These are phyloP conservation scores for Alouatta palliata DNA, from an alignment of 2,113 vertebrate species.

Conservation along the genomic window DNA sequence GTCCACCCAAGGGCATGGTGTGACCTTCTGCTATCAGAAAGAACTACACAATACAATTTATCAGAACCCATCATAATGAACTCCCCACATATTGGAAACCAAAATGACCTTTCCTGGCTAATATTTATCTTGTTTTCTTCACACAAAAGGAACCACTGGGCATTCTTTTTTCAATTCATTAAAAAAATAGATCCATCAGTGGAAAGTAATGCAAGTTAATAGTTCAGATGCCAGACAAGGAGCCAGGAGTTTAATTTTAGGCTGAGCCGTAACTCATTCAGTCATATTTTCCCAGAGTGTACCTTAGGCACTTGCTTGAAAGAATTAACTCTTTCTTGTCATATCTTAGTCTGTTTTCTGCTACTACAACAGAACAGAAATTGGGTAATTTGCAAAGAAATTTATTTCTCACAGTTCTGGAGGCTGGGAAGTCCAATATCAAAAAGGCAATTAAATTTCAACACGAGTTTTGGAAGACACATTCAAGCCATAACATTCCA, in stretches of 20 bases:
- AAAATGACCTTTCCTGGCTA: constrained; percentile 72
- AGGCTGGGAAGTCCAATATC: background rate
- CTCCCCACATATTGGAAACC: constrained; percentile 10
- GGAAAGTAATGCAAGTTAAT: constrained; percentile 32
- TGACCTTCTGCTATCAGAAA: constrained; percentile 85
- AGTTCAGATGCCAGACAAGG: background rate
- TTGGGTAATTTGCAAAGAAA: background rate
- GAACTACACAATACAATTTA: constrained; percentile 50
- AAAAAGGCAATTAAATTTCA: background rate
- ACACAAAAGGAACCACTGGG: constrained; percentile 58
- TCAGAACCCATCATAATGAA: constrained; percentile 71
- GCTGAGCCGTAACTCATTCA: background rate
- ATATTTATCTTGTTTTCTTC: constrained; percentile 70
- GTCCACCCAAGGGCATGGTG: constrained; percentile 85
- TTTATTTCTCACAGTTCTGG: background rate
- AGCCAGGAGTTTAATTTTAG: constrained; percentile 31
- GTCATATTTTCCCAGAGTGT: background rate
- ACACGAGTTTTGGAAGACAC: background rate
- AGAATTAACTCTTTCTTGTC: constrained; percentile 17
- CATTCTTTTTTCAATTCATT: constrained; percentile 65
- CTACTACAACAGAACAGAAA: background rate
- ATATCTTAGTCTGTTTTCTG: background rate
- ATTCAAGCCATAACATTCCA: background rate
- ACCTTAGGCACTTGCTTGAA: background rate
- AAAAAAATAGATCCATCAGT: constrained; percentile 28